Base-by-base conservation (phyloP, 1,140 invertebrate species). In the Aphaenogaster floridana region DNA sequence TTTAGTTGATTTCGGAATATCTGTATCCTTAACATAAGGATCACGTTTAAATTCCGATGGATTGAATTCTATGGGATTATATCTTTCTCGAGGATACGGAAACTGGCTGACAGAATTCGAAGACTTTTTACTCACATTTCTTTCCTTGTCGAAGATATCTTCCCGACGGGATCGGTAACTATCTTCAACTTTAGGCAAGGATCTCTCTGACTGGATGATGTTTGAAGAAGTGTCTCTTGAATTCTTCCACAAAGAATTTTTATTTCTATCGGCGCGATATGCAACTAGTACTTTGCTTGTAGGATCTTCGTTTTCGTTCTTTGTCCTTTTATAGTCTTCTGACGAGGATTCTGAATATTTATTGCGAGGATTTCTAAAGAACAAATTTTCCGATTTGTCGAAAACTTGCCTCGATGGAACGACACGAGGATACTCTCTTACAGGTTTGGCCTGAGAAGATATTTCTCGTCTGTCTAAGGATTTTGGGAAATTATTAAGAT, bases 321-420 rank as follows among this genome's bases (percentile, higher is more conserved):
- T 28, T 50, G 28, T 45, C 0, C 1, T 34, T 36, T 15, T 17
- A 52, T 39, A 15, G 11, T 50, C 54, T 5, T 72, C 34, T 39
- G 13, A 50, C 9, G 7, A 84, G 2, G 13, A 61, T 17, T 36
- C 45, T 48, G 34, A 63, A 74, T 61, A 39, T 61, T 84, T 74
- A 28, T 74, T 36, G 13, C 68, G 42, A 61, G 34, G 69, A 84
- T 48, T 74, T 48, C 66, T 74, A 5, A 83, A 61, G 42, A 66
- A 66, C 17, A 36, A 21, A 61, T 74, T 61, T 76, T 74, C 42
- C 17, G 39, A 15, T 45, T 6, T 57, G 17, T 42, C 45, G 11
- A 39, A 84, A 59, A 15, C 5, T 84, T 21, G 80, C 0, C 13
- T 61, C 28, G 42, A 13, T 28, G 80, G 80, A 48, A 21, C 9